A percentile compares a stretch with the other conserved stretches of the same genome.
These are phyloP conservation scores for Poecilus cupreus DNA, from an alignment of 2,888 invertebrate species.

Conservation along the genomic window DNA sequence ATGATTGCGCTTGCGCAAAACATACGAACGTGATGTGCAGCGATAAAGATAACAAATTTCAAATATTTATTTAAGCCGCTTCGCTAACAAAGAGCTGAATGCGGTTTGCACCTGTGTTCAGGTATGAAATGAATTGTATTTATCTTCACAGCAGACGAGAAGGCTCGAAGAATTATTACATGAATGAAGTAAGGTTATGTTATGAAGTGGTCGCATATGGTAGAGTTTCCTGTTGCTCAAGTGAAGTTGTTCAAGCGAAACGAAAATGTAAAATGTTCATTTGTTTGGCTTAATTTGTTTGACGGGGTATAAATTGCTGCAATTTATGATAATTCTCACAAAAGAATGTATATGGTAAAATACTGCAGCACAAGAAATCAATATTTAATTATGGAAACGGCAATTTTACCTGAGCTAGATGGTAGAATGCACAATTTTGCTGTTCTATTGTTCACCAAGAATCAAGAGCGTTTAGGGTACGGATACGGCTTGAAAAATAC, in stretches of 20 bases:
- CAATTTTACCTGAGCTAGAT: too few species aligned
- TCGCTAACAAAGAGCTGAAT: constrained; percentile 11
- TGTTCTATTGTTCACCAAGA: too few species aligned
- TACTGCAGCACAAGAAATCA: too few species aligned
- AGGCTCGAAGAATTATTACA: constrained; percentile 12
- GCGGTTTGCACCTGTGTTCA: constrained; percentile 31
- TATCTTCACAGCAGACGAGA: not conserved
- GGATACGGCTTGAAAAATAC: too few species aligned
- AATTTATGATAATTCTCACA: not conserved
- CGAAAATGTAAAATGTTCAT: not conserved
- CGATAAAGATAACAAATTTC: constrained; percentile 43
- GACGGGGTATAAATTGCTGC: not conserved
- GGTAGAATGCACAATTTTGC: too few species aligned
- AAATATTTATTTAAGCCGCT: constrained; percentile 40
- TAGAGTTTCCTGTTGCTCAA: not conserved
- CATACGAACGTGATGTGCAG: not conserved
- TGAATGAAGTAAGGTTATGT: constrained; percentile 26
- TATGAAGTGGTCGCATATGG: constrained; percentile 16
- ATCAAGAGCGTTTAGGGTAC: too few species aligned
- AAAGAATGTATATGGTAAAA: too few species aligned
- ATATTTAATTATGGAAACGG: too few species aligned
- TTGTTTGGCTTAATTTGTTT: not conserved
- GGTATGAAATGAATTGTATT: constrained; percentile 3
- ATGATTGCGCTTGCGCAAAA: constrained; percentile 1
- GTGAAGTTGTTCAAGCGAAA: constrained; percentile 16